Base-by-base conservation (phyloP, 2,888 invertebrate genomes). In the Dynastes hyllus region DNA sequence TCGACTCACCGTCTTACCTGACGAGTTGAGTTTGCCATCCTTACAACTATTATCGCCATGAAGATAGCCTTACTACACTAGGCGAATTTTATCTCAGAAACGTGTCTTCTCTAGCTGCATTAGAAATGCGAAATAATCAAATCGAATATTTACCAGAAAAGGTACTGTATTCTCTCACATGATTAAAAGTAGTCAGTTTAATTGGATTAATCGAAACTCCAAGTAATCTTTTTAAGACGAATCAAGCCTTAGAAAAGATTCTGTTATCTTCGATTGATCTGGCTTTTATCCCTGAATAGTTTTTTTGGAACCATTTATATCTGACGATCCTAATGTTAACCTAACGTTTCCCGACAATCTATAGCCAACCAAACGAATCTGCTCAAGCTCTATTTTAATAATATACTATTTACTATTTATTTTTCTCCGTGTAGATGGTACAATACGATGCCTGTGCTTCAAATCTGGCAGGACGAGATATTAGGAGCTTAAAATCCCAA, bases 101-200 rank as follows among this genome's bases (percentile, higher is more conserved):
- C 27, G 9, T 22, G 11, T 16, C 61, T 22, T 8, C 22, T 1
- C 5, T 82, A 55, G 45, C 71, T 58, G 45, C 9, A 4, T 40
- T 83, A 32, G 45, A 73, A n/a, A 71, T 83, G 50, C 32, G 58
- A 27, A 65, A 32, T 3, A 83, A 83, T 53, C 71, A 71, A 16
- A 37, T 79, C 11, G 45, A 37, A 22, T n/a, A 32, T n/a, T 29
- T 78, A 11, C 55, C 51, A 5, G 9, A 9, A 9, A 37, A 55
- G 8, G 9, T 37, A 40, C 61, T 75, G 22, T 29, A 37, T 27
- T 29, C 45, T 22, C 37, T 76, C 58, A 22, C 58, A 6, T 77
- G 80, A 11, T 70, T 83, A 58, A 9, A 53, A 40, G 69, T 22
- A 16, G 55, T 82, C 3, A 13, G 58, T 32, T 69, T 82, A 66